A percentile compares a stretch with the other conserved stretches of the same genome.
These are phyloP conservation scores for Cercocebus atys DNA, from an alignment of 2,113 vertebrate genomes.

Conservation along the genomic window DNA sequence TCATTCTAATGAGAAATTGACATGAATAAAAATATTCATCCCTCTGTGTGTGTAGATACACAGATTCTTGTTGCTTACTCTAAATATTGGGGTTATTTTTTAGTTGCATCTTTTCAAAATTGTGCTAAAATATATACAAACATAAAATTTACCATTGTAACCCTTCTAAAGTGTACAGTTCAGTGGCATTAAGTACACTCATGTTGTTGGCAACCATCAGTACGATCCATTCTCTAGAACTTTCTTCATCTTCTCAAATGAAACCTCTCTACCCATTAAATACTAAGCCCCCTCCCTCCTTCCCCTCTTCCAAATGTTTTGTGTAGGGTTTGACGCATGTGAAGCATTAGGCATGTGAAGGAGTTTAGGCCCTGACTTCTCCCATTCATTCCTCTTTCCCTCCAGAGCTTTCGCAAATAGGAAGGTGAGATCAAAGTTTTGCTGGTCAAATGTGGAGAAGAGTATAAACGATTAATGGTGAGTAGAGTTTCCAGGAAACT, in stretches of 20 bases:
- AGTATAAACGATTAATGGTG: neutral
- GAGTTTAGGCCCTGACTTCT: neutral
- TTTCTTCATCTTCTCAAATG: neutral
- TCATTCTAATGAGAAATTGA: neutral
- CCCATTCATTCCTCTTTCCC: neutral
- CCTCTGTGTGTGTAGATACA: neutral
- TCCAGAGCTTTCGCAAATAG: neutral
- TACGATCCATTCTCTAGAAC: neutral
- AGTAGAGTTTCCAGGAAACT: neutral
- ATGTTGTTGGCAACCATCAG: neutral
- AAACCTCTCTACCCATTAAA: neutral
- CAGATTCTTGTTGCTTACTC: neutral
- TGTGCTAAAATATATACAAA: neutral
- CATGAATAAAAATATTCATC: neutral
- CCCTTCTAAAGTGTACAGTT: neutral
- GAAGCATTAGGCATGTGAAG: neutral
- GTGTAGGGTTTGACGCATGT: neutral
- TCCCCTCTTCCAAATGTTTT: neutral
- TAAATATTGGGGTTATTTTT: neutral
- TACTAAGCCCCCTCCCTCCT: neutral
- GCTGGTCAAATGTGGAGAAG: neutral
- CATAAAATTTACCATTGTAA: neutral
- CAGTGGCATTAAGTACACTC: neutral
- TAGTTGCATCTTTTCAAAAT: neutral
- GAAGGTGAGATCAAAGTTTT: neutral